Percentiles rank a stretch among this genome's conserved stretches.
Evolutionary conservation across 1,140 invertebrate species (phyloP).

Genomic region (Polypedilum vanderplanki): DNA sequence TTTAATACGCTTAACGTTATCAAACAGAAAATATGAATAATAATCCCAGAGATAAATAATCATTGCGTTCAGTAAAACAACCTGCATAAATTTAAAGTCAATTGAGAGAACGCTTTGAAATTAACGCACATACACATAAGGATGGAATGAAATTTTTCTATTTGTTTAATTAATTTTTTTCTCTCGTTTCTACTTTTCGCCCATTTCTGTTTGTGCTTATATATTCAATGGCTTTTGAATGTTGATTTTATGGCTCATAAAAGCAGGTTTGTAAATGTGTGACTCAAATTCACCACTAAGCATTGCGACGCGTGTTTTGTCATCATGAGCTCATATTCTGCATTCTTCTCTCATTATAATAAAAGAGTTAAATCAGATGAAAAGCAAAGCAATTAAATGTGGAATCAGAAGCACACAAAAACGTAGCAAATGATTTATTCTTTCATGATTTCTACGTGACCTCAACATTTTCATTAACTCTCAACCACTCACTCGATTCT

Average conservation of each 20-base stretch:
- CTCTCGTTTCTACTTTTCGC: background rate
- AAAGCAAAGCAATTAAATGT: background rate
- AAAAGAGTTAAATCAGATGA: too few relatives aligned
- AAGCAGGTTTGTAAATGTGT: too few relatives aligned
- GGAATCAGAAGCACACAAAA: background rate
- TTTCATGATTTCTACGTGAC: background rate
- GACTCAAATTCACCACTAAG: too few relatives aligned
- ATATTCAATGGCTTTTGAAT: background rate
- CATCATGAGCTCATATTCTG: too few relatives aligned
- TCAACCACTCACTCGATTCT: background rate
- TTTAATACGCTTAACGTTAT: background rate
- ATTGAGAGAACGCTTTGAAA: background rate
- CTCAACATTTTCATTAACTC: background rate
- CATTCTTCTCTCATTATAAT: too few relatives aligned
- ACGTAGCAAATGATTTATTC: background rate
- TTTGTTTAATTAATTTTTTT: conserved; percentile 10
- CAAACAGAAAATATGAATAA: background rate
- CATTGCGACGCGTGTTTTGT: too few relatives aligned
- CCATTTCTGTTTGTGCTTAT: background rate
- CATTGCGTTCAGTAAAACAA: too few relatives aligned
- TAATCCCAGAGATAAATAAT: background rate
- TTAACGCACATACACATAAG: background rate
- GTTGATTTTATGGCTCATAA: conserved; percentile 24
- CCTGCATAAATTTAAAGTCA: too few relatives aligned
- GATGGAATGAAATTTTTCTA: background rate